Evolutionary conservation across 1,140 invertebrate species (phyloP).

Genomic region (Neotoxoptera formosana): DNA sequence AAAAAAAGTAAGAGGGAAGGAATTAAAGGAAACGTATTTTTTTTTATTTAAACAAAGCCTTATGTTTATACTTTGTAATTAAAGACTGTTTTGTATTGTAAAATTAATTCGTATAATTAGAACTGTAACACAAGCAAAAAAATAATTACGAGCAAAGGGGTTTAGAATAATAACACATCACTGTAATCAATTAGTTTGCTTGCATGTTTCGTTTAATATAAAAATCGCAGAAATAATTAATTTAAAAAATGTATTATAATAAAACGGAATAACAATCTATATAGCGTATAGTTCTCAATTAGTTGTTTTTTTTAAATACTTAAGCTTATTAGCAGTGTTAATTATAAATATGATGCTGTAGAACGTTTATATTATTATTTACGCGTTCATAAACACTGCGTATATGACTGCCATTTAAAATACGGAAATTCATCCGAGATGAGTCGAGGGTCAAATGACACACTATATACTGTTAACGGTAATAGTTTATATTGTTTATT

Average conservation of each 20-base stretch:
- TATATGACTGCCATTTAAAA: background rate
- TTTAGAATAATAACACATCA: background rate
- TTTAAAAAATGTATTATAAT: background rate
- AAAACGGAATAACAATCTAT: background rate
- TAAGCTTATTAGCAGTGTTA: background rate
- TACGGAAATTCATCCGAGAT: background rate
- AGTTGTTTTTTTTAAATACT: background rate
- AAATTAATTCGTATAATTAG: conserved; percentile 41
- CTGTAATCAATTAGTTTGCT: background rate
- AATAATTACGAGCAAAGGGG: background rate
- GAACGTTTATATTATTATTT: background rate
- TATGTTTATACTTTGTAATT: conserved; percentile 34
- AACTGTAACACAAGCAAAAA: background rate
- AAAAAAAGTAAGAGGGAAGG: background rate
- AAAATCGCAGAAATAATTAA: background rate
- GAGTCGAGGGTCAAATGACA: background rate
- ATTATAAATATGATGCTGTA: background rate
- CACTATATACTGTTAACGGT: background rate
- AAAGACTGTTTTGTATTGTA: background rate
- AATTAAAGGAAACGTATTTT: conserved; percentile 9
- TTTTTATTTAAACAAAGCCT: conserved; percentile 4
- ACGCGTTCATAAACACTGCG: background rate
- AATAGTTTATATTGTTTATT: background rate
- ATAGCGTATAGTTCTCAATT: background rate
- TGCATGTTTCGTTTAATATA: background rate